Percentiles rank a stretch among this genome's conserved stretches.
phyloP scores from a whole-genome alignment of 2,888 invertebrate genomes.

The Prosapia bicincta region DNA sequence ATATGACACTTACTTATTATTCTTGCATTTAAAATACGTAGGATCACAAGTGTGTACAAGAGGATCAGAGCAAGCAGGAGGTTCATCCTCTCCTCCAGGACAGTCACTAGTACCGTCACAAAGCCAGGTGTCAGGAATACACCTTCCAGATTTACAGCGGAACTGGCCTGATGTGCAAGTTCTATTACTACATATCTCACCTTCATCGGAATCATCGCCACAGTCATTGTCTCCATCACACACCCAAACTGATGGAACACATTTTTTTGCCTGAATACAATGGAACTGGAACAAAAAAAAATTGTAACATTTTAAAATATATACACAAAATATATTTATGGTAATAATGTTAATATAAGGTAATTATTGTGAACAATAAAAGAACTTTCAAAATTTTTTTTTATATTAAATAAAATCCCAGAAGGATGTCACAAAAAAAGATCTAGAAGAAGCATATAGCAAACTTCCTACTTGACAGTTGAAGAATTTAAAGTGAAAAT shows the following conservation, averaged over 20 bases:
- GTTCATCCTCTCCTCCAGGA: constrained; percentile 77
- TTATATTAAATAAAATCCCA: too few species aligned
- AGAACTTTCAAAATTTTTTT: too few species aligned
- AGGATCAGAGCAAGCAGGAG: constrained; percentile 54
- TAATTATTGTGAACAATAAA: too few species aligned
- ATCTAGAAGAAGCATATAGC: too few species aligned
- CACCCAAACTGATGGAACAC: constrained; percentile 75
- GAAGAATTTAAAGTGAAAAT: too few species aligned
- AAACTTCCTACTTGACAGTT: too few species aligned
- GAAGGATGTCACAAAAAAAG: too few species aligned
- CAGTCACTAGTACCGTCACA: constrained; percentile 79
- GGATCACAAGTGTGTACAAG: constrained; percentile 67
- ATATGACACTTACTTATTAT: constrained; percentile 49
- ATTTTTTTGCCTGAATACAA: constrained; percentile 58
- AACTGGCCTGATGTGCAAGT: constrained; percentile 47
- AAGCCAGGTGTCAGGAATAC: constrained; percentile 76
- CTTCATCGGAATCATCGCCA: constrained; percentile 63
- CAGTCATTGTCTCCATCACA: constrained; percentile 78
- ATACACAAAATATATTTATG: too few species aligned
- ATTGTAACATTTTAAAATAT: too few species aligned
- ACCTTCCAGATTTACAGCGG: constrained; percentile 52
- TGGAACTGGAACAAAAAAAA: constrained; percentile 51
- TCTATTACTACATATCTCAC: constrained; percentile 51
- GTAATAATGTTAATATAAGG: too few species aligned
- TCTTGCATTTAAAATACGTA: constrained; percentile 72